Evolutionary conservation across 2,797 vertebrate species (phyloP).

Genomic region (Anguilla pacifica): DNA sequence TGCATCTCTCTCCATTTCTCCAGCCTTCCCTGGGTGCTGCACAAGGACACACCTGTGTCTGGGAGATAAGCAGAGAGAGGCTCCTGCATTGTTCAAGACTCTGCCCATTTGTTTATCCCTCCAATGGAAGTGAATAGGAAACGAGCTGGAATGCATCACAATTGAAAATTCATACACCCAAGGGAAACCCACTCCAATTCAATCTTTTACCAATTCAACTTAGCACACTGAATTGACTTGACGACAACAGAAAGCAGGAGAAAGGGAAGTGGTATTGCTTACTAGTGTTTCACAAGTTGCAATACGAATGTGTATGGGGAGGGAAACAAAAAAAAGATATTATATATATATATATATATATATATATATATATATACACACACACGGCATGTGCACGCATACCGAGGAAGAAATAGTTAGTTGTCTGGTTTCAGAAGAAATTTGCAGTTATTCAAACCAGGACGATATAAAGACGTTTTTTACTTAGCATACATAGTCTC

Average conservation of each 20-base stretch:
- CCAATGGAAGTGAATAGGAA: conserved; percentile 66
- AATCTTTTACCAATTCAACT: conserved; percentile 33
- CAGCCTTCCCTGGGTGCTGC: conserved; percentile 58
- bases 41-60: conserved; percentile 81
- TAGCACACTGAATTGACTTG: not conserved
- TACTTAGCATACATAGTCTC: not conserved
- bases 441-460: not conserved
- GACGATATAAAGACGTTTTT: not conserved
- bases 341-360: not conserved
- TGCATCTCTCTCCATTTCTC: conserved; percentile 47
- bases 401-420: not conserved
- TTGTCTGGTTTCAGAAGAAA: not conserved
- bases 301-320: not conserved
- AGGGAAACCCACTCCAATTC: conserved; percentile 41
- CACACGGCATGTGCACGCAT: too few species aligned
- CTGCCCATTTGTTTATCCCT: conserved; percentile 78
- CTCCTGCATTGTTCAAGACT: conserved; percentile 74
- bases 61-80: conserved; percentile 78
- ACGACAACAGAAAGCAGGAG: not conserved
- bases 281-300: not conserved
- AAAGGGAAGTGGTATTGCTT: not conserved
- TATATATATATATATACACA: not conserved
- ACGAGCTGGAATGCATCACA: conserved; percentile 57
- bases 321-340: not conserved
- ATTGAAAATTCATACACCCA: conserved; percentile 56